A percentile compares a stretch with the other conserved stretches of the same genome.
Conservation (phyloP, 1,140 invertebrate species). For the Patella vulgata region DNA sequence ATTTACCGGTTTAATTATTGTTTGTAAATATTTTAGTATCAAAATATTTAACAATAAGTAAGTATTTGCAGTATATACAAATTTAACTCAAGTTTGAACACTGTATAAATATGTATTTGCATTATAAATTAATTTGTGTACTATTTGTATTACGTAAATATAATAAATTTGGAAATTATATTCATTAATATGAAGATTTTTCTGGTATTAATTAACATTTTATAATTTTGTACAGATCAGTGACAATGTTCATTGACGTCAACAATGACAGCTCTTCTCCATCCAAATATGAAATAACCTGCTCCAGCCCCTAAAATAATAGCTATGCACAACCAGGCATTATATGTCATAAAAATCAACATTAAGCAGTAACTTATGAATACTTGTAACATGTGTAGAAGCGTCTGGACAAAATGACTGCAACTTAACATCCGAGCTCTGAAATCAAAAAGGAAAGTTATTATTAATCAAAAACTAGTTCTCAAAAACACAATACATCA, state of each 20-base stretch:
- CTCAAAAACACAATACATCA: background rate
- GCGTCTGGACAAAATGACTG: slow-evolving; percentile 84
- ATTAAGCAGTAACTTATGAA: slow-evolving; percentile 92
- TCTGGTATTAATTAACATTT: too few species aligned
- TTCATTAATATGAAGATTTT: too few species aligned
- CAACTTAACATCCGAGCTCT: slow-evolving; percentile 43
- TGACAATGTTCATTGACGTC: slow-evolving; percentile 97
- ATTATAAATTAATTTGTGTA: too few species aligned
- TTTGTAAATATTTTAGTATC: too few species aligned
- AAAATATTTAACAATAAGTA: too few species aligned
- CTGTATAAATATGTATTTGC: too few species aligned
- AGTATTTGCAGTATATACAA: too few species aligned
- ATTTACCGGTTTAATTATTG: too few species aligned
- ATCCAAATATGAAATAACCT: slow-evolving; percentile 94
- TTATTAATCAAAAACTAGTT: background rate
- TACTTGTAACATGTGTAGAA: slow-evolving; percentile 90
- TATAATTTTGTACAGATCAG: too few species aligned
- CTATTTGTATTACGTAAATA: too few species aligned
- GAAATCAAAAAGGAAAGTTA: slow-evolving; percentile 3
- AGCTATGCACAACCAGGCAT: slow-evolving; percentile 90
- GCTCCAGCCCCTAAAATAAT: slow-evolving; percentile 88
- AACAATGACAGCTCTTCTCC: slow-evolving; percentile 88
- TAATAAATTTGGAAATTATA: too few species aligned
- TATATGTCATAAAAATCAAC: slow-evolving; percentile 99
- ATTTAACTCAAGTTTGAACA: too few species aligned